phyloP scores from a whole-genome alignment of 2,113 vertebrate species.

The Percopsis transmontana region DNA sequence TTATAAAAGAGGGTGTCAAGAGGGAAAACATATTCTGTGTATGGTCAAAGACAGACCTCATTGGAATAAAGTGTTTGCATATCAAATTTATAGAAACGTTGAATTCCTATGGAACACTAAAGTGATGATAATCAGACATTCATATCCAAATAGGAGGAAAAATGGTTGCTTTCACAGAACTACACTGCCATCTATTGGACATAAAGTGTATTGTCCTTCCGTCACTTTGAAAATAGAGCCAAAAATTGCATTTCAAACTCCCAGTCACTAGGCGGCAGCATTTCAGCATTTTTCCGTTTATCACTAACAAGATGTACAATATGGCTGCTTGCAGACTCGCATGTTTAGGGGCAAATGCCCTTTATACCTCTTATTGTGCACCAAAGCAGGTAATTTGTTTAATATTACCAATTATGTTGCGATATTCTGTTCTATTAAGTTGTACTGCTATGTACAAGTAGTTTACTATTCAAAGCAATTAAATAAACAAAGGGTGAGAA shows the following conservation, averaged over 20 bases:
- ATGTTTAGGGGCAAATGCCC: slow-evolving; percentile 63
- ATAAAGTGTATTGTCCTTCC: background rate
- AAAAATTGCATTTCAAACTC: slow-evolving; percentile 7
- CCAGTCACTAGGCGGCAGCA: slow-evolving; percentile 36
- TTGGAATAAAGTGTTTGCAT: too few relatives aligned
- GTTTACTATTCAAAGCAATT: background rate
- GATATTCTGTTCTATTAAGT: background rate
- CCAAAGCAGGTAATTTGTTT: slow-evolving; percentile 64
- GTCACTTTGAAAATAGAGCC: background rate
- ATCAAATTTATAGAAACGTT: too few relatives aligned
- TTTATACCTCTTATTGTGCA: slow-evolving; percentile 59
- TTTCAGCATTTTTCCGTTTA: background rate
- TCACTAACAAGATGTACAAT: slow-evolving; percentile 18
- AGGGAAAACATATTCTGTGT: too few relatives aligned
- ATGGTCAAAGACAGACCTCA: too few relatives aligned
- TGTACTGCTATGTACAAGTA: background rate
- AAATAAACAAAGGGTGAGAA: background rate
- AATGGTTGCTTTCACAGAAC: background rate
- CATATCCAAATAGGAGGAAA: background rate
- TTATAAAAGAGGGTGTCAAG: too few relatives aligned
- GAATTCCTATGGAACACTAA: background rate
- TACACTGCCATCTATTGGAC: slow-evolving; percentile 46
- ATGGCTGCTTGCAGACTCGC: slow-evolving; percentile 69
- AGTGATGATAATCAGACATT: background rate
- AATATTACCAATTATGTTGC: too few relatives aligned